phyloP scores from a whole-genome alignment of 2,113 vertebrate species.

The Micromys minutus region DNA sequence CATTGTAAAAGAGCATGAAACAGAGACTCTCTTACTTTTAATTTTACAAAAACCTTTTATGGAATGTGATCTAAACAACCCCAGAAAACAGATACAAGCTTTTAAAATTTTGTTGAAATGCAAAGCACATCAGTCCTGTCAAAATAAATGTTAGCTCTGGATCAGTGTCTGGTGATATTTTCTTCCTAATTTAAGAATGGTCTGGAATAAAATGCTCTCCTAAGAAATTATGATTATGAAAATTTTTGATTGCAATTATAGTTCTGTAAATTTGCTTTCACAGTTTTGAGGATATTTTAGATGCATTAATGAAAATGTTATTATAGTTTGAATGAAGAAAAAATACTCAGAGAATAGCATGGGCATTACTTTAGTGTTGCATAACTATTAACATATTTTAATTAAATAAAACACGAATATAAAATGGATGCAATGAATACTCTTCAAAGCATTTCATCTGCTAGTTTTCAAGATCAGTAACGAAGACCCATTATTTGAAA shows the following conservation, averaged over 20 bases:
- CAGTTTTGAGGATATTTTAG: background rate
- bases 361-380: background rate
- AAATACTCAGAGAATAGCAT: slow-evolving; percentile 12
- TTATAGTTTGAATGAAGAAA: background rate
- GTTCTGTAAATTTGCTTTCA: background rate
- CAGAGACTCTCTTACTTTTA: background rate
- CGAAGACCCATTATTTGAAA: background rate
- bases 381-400: background rate
- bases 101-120: background rate
- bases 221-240: slow-evolving; percentile 22
- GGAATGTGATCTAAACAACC: background rate
- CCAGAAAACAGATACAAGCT: background rate
- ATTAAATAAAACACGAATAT: background rate
- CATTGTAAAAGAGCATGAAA: background rate
- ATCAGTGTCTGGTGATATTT: background rate
- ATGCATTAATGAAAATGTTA: background rate
- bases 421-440: background rate
- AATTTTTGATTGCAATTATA: background rate
- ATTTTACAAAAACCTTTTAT: background rate
- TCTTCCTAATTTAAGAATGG: background rate
- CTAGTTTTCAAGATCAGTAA: background rate
- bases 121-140: background rate
- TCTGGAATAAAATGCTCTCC: background rate
- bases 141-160: background rate
- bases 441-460: background rate